These are phyloP conservation scores for Ceratitis capitata DNA, from an alignment of 1,140 invertebrate species.

Conservation along the genomic window DNA sequence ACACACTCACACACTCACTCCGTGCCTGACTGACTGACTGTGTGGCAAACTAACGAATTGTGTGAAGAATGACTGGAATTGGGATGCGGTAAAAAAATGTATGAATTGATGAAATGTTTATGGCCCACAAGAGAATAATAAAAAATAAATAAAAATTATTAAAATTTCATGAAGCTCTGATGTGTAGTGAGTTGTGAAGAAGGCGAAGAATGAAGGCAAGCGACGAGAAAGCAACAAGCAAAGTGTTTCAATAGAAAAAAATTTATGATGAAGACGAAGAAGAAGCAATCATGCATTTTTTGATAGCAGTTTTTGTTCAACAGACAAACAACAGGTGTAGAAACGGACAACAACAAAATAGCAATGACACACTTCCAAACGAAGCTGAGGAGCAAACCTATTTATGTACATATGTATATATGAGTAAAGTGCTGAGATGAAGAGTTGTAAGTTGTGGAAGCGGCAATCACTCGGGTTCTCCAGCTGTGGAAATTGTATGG, in stretches of 20 bases:
- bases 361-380: slow-evolving; percentile 24
- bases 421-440: not conserved
- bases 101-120: slow-evolving; percentile 11
- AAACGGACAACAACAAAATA: not conserved
- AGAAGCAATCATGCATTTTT: slow-evolving; percentile 10
- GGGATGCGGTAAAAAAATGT: not conserved
- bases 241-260: not conserved
- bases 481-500: not conserved
- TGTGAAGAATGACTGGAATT: not conserved
- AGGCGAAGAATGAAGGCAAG: not conserved
- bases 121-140: not conserved
- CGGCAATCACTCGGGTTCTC: not conserved
- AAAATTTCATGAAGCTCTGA: not conserved
- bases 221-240: not conserved
- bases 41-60: not conserved
- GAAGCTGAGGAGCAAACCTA: not conserved
- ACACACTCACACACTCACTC: too few relatives aligned
- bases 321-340: not conserved
- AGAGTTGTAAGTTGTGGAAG: not conserved
- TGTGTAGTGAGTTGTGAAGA: not conserved
- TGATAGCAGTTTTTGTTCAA: not conserved
- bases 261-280: not conserved
- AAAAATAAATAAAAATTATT: not conserved
- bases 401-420: not conserved
- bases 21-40: not conserved